Evolutionary conservation across 2,113 vertebrate species (phyloP).

Genomic region (Ptilorrhoa leucosticta): DNA sequence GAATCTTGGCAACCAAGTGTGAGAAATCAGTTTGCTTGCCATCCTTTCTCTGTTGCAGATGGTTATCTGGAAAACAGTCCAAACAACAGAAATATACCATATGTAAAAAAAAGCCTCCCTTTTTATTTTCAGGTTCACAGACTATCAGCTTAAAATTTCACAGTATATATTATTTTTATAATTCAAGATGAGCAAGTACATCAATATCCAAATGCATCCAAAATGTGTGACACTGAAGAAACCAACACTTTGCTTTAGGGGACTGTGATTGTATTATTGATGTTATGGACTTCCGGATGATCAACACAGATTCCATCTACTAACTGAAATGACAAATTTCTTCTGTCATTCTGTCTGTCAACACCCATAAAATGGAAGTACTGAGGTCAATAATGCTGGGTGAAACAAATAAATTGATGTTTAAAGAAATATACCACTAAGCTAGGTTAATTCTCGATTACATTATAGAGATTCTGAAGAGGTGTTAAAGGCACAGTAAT

Average conservation of each 20-base stretch:
- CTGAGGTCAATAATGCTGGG: neutral
- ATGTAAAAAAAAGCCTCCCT: constrained; percentile 10
- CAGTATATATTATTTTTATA: constrained; percentile 5
- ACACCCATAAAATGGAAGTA: neutral
- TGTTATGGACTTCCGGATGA: neutral
- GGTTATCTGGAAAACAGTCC: constrained; percentile 52
- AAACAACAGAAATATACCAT: constrained; percentile 53
- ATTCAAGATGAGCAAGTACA: neutral
- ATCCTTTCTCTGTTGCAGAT: constrained; percentile 50
- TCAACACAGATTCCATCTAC: neutral
- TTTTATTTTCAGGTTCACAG: constrained; percentile 31
- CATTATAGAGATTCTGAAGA: neutral
- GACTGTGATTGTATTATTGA: neutral
- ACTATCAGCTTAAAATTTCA: neutral
- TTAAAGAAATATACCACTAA: neutral
- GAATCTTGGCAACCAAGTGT: constrained; percentile 44
- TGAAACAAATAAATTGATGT: neutral
- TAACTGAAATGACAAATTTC: neutral
- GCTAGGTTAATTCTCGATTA: neutral
- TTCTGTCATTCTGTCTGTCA: neutral
- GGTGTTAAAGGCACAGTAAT: neutral
- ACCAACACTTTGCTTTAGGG: neutral
- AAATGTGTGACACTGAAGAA: neutral
- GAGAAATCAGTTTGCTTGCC: constrained; percentile 44
- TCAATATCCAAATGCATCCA: neutral